Evolutionary conservation across 1,140 invertebrate genomes (phyloP), one percentile per base, ranked within the genome.

Genomic region (Cydia splendana): DNA sequence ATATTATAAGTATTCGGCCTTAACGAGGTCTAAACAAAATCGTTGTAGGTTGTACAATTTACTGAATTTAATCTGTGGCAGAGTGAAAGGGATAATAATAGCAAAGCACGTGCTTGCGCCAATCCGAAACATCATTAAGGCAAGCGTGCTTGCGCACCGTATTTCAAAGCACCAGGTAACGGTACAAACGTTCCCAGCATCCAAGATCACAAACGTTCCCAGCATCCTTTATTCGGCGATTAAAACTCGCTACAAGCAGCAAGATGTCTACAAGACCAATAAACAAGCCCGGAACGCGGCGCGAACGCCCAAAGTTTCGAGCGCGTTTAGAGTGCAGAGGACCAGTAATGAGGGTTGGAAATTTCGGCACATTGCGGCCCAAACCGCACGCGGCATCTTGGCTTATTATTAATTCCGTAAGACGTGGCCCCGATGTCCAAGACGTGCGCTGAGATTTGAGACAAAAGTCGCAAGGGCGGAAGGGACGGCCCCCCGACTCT

Each of bases 381-480:
- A 88, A 88, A 91, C 91, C 91, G 82, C 91, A 92, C 81, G 88
- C 91, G 86, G 86, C 88, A 88, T 88, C 90, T 91, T 91, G 90
- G 90, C 90, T 92, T 93, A 93, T 93, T 93, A 93, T 93, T 92
- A 93, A 93, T 93, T 93, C 91, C 82, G 90, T 91, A 93, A 93
- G 91, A 93, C 90, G 90, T 91, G 91, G 87, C 88, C 91, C 89
- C 91, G 91, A 93, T 93, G 91, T 93, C 91, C 91, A 90, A 91
- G 90, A 92, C 91, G 91, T 93, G 91, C 83, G 88, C 91, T 74
- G 90, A 91, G 91, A 93, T 93, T 93, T 87, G 85, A 91, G 88
- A 91, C 89, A 91, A 93, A 93, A 93, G 89, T 91, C 90, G 88
- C 82, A 78, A 83, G 84, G 86, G 85, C 83, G 85, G 87, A 88